These are phyloP conservation scores for Myiagra hebetior DNA, from an alignment of 2,113 vertebrate species.

Conservation along the genomic window DNA sequence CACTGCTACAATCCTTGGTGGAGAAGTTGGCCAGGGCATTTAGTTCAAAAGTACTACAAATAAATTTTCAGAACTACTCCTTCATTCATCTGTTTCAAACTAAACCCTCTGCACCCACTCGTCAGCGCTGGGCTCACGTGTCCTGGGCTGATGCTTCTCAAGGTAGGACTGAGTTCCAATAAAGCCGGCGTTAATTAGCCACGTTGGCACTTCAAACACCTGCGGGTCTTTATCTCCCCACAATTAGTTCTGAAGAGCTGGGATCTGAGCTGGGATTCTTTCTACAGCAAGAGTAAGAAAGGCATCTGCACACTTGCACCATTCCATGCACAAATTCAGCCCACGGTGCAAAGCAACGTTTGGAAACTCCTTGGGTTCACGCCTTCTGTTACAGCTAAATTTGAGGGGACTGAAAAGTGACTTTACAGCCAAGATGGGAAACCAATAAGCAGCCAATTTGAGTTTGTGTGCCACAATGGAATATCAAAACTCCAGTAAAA, in stretches of 20 bases:
- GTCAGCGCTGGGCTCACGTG: conserved; percentile 47
- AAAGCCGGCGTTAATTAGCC: conserved; percentile 71
- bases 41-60: conserved; percentile 45
- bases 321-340: conserved; percentile 35
- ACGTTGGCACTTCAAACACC: conserved; percentile 73
- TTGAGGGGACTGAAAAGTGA: conserved; percentile 61
- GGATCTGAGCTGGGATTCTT: conserved; percentile 44
- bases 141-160: conserved; percentile 63
- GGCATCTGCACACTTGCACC: conserved; percentile 67
- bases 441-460: conserved; percentile 70
- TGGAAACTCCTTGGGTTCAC: conserved; percentile 56
- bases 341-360: conserved; percentile 57
- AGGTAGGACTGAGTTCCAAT: conserved; percentile 62
- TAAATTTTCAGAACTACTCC: conserved; percentile 65
- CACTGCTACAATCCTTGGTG: conserved; percentile 79
- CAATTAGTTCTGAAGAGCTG: conserved; percentile 61
- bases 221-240: conserved; percentile 53
- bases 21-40: conserved; percentile 69
- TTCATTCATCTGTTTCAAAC: conserved; percentile 67
- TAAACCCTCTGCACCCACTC: conserved; percentile 56
- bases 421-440: conserved; percentile 64
- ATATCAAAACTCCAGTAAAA: conserved; percentile 59
- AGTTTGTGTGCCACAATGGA: conserved; percentile 51
- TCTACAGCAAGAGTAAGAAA: conserved; percentile 70
- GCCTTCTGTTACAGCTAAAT: conserved; percentile 73